Base-by-base conservation (phyloP, 2,797 vertebrate species). In the Danio kyathit region DNA sequence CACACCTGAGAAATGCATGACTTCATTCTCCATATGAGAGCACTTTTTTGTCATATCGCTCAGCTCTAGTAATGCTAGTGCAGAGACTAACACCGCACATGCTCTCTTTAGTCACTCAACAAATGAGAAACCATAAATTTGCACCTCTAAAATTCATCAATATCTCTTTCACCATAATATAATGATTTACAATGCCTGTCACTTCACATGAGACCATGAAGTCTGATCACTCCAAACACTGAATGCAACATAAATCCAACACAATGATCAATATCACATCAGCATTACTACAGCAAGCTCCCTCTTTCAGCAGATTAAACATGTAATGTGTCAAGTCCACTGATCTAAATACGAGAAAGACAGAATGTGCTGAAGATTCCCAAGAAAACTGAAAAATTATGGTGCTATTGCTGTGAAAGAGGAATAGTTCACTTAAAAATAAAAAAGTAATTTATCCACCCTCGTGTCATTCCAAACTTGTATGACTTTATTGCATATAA, bases 141-240 rank as follows among this genome's bases (percentile, higher is more conserved):
- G 81, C 61, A 78, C 63, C 51, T 61, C 44, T 60, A 63, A 51
- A n/a, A 44, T 69, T 56, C 51, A 79, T 59, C 51, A 43, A 79
- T 66, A 66, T 79, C 65, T 59, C 40, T 49, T 77, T 70, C 54
- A 79, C 54, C 44, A 10, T 71, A 52, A 76, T 56, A 46, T 9
- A 41, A 64, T 54, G 63, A 64, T 74, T 83, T 82, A 82, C 72
- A 83, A 83, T 3, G 40, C 46, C 72, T 5, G 65, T 79, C 79
- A 38, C 19, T 64, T 49, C 40, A 76, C 75, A 71, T 2, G 13
- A 63, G 41, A 51, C 72, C 54, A 78, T 57, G 57, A 57, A 80
- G 13, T 48, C 16, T 41, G 65, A 74, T 77, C 46, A 60, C 59
- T 66, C 40, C 21, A 63, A 75, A 51, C 74, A 59, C 56, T 11